Evolutionary conservation across 2,888 invertebrate genomes (phyloP), one percentile per base, ranked within the genome.

Genomic region (Molorchus minor): DNA sequence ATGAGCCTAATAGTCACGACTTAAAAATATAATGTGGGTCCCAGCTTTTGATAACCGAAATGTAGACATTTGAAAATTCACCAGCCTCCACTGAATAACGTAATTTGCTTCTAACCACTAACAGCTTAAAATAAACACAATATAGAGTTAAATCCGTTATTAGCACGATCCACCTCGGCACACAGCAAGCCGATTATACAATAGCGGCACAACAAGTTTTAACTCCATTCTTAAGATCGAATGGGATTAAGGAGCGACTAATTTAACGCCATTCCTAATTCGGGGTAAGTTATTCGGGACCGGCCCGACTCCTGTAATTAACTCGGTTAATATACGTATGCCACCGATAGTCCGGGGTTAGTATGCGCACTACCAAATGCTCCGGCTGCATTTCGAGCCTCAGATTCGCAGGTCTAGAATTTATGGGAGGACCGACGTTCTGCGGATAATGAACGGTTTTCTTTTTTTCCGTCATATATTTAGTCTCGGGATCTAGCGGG

Each of bases 211-310:
- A 41, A 41, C 19, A 30, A 41, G 52, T 52, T 52, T 52, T 52
- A 52, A 52, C 41, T 52, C 52, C 40, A 52, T 40, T 52, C 52
- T 52, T 12, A 41, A 52, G 52, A 70, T 70, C 69, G 67, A 70
- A 70, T 67, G 52, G 62, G 64, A 66, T 70, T 67, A 66, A 65
- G 64, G 67, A 58, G 58, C 56, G 61, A 68, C 64, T 70, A 71
- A 71, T 71, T 71, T 71, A 71, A 69, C 71, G 69, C 69, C 64
- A 65, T 70, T 68, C 68, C 64, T 67, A 59, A 41, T 41, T 25
- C 52, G 21, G 30, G 41, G 52, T 52, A 41, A 52, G 52, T 52
- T 52, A 52, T 52, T 41, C 41, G 30, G 41, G 44, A 36, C 52
- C 47, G 49, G 41, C 62, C 20, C 53, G 49, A 51, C 62, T 64